Conservation (phyloP, 2,113 vertebrate genomes). For the Caranx ignobilis region DNA sequence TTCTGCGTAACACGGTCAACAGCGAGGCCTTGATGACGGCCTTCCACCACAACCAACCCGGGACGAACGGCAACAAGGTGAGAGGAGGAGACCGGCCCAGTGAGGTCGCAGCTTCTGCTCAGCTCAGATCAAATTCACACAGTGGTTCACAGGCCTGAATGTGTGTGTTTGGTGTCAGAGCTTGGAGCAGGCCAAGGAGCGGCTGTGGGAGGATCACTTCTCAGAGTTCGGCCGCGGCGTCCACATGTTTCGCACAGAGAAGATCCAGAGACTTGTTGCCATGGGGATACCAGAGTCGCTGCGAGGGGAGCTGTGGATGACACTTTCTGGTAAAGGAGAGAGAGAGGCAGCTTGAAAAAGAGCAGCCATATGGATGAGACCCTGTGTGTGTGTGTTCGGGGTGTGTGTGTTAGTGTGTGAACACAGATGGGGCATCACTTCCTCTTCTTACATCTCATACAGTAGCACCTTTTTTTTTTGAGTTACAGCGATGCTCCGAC, state of each 20-base stretch:
- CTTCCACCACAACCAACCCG: conserved; percentile 82
- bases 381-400: too few species aligned
- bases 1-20: conserved; percentile 80
- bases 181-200: conserved; percentile 87
- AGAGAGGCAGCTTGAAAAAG: too few species aligned
- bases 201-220: conserved; percentile 93
- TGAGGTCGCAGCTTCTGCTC: too few species aligned
- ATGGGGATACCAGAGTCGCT: conserved; percentile 95
- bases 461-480: background rate
- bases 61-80: conserved; percentile 77
- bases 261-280: conserved; percentile 91
- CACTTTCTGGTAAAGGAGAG: conserved; percentile 88
- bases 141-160: background rate
- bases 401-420: background rate
- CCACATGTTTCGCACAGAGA: conserved; percentile 96
- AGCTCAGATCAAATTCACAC: too few species aligned
- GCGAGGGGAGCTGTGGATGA: conserved; percentile 94
- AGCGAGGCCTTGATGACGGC: conserved; percentile 87
- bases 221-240: conserved; percentile 91
- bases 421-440: background rate
- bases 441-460: conserved; percentile 19
- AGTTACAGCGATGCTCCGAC: background rate
- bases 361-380: too few species aligned
- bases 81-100: background rate
- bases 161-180: conserved; percentile 76